These are phyloP conservation scores for Apodemus agrarius DNA, from an alignment of 2,797 vertebrate species.

Conservation along the genomic window DNA sequence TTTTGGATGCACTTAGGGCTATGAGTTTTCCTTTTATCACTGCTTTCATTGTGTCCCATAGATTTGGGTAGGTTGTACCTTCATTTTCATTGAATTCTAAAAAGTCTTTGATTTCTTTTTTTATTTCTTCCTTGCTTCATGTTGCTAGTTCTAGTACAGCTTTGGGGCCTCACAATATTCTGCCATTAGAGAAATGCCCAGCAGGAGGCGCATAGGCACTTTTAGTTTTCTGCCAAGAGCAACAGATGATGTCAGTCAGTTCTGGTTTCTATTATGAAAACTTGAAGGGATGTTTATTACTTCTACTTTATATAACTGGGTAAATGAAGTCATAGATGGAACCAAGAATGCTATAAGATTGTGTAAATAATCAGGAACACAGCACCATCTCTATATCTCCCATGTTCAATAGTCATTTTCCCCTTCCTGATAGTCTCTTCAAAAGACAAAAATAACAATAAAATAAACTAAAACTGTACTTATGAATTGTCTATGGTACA, in stretches of 20 bases:
- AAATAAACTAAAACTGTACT: background rate
- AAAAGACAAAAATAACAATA: background rate
- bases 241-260: no score
- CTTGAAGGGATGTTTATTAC: background rate
- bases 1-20: no score
- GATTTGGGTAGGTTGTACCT: no score
- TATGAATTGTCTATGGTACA: background rate
- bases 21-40: no score
- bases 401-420: background rate
- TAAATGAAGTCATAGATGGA: background rate
- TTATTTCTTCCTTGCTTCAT: background rate
- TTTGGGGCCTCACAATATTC: background rate
- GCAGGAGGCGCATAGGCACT: background rate
- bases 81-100: no score
- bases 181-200: background rate
- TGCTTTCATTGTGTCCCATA: no score
- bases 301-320: background rate
- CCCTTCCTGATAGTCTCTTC: background rate
- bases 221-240: background rate
- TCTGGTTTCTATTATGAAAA: background rate
- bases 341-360: background rate
- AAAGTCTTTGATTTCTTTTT: no score
- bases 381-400: background rate
- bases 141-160: background rate
- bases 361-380: background rate